phyloP scores from a whole-genome alignment of 2,113 vertebrate genomes.

The Melanerpes aurifrons region DNA sequence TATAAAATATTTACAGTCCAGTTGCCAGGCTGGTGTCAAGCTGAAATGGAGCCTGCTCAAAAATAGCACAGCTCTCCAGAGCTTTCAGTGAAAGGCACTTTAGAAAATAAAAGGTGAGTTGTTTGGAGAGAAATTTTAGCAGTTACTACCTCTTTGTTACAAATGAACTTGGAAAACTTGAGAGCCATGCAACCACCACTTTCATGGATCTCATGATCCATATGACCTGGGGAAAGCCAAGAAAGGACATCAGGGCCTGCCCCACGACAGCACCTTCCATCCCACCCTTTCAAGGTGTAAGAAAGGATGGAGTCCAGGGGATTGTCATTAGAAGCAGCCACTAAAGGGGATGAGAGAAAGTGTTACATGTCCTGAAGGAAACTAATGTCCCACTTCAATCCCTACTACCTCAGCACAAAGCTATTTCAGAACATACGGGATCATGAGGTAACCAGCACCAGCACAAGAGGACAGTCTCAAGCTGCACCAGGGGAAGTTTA shows the following conservation, averaged over 20 bases:
- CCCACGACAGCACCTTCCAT: neutral
- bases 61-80: slow-evolving; percentile 85
- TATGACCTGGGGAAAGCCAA: neutral
- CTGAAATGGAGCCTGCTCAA: slow-evolving; percentile 87
- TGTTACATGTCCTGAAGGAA: neutral
- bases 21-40: slow-evolving; percentile 86
- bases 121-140: slow-evolving; percentile 25
- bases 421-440: neutral
- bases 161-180: neutral
- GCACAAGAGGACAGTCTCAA: too few species aligned
- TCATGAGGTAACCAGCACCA: neutral
- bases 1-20: slow-evolving; percentile 87
- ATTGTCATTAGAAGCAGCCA: neutral
- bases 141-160: slow-evolving; percentile 22
- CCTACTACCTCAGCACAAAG: neutral
- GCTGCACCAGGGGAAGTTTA: too few species aligned
- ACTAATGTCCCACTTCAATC: neutral
- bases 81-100: slow-evolving; percentile 68
- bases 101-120: slow-evolving; percentile 55
- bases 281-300: neutral
- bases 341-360: neutral
- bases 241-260: neutral
- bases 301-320: rapidly evolving
- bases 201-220: neutral
- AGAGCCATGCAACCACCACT: neutral